Base-by-base conservation (phyloP, 2,888 invertebrate species). In the Eristalis intricaria region DNA sequence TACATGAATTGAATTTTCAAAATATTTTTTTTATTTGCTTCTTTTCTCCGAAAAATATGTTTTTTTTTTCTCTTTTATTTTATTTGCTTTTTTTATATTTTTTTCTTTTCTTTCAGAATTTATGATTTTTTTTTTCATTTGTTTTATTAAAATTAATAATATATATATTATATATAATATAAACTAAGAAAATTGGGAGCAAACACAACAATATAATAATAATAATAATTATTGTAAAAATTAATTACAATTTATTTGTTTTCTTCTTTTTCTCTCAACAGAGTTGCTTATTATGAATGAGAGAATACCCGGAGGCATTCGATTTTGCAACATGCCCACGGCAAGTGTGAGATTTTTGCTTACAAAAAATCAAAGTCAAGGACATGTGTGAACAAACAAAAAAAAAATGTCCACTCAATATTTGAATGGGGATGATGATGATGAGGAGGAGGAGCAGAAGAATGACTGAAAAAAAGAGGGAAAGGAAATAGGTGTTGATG, bases 141-240 rank as follows among this genome's bases (percentile, higher is more conserved):
- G 43, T 82, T 74, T 69, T 79, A 66, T 78, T 86, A 70, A 79
- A 82, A 74, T 82, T 85, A 74, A 68, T 76, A 81, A 82, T 82
- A 86, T 85, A 86, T 85, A 63, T 85, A 63, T 86, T 78, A 86
- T 86, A 63, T 79, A 66, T 83, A 83, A 86, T 86, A 83, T 74
- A 83, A 86, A 82, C 86, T 83, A 86, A 83, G 74, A 81, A 86
- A 83, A 86, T 78, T 78, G 86, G 86, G 86, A 78, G 86, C 86
- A 86, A 86, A 86, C 86, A 86, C 86, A 86, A 86, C 86, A 86
- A 86, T 70, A 38, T 86, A 83, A 79, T 86, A 82, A 83, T 86
- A 70, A 86, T 71, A 71, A 70, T 76, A 76, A 75, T 75, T 61
- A 56, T 74, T 82, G 35, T 77, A 85, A 81, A 84, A 81, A 71